Evolutionary conservation across 2,888 invertebrate genomes (phyloP), one percentile per base, ranked within the genome.

Genomic region (Petrophora chlorosata): DNA sequence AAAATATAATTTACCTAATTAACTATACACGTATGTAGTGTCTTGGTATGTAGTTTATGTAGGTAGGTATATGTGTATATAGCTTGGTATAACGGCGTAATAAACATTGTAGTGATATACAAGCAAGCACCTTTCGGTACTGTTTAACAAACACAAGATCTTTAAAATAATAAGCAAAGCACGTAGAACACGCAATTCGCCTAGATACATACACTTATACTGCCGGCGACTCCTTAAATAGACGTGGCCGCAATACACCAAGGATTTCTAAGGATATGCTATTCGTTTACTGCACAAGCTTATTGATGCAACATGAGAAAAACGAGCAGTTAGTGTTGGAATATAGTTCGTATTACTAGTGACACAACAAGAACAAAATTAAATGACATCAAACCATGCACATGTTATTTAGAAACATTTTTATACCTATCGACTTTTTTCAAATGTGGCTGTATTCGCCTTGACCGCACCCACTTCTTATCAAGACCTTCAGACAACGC

Each of bases 381-480:
- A n/a, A n/a, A n/a, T n/a, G n/a, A n/a, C n/a, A n/a, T n/a, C n/a
- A n/a, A n/a, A n/a, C n/a, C n/a, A n/a, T n/a, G n/a, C n/a, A n/a
- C n/a, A n/a, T n/a, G n/a, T n/a, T n/a, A n/a, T n/a, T n/a, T n/a
- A n/a, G n/a, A n/a, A n/a, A n/a, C n/a, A n/a, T n/a, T n/a, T 8
- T 16, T 40, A 16, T 13, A 28, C 17, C 5, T 16, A 42, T 35
- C 22, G 35, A 52, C 48, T 59, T 50, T 48, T 44, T 36, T 48
- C 28, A 45, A 43, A 35, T 25, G 28, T 29, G 17, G 28, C 43
- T 22, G 26, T 28, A 15, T 29, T 50, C 39, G 43, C 65, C 63
- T 71, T 71, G 66, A 73, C 72, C 70, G 61, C 66, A 67, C 72
- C 67, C 43, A 53, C 39, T 39, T 56, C 52, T 70, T 70, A 70